Conservation (phyloP, 2,113 vertebrate species). For the Paramisgurnus dabryanus region DNA sequence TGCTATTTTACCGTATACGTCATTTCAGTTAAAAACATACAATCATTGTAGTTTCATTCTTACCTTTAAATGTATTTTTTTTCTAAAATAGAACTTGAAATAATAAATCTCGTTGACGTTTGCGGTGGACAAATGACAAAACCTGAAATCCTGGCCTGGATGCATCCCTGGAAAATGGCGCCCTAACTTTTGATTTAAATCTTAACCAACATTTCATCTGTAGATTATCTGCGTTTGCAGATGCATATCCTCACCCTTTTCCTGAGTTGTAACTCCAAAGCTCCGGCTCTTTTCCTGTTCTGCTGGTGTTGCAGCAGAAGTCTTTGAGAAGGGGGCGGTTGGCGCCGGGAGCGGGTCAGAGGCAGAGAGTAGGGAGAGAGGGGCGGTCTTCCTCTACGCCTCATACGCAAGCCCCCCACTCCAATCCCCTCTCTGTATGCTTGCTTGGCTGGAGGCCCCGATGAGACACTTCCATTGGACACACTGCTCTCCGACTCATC, state of each 20-base stretch:
- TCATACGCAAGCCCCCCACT: constrained; percentile 54
- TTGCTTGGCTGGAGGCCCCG: constrained; percentile 61
- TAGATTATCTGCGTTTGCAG: no score
- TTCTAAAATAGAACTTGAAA: no score
- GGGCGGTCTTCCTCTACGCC: constrained; percentile 40
- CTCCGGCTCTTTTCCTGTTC: constrained; percentile 74
- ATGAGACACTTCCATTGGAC: constrained; percentile 60
- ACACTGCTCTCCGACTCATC: constrained; percentile 66
- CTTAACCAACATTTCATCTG: no score
- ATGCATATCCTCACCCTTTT: constrained; percentile 67
- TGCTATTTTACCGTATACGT: no score
- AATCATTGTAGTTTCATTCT: no score
- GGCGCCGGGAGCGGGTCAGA: constrained; percentile 58
- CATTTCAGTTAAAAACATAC: no score
- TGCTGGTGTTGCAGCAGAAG: constrained; percentile 77
- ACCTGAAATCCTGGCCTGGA: no score
- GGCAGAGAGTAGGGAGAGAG: constrained; percentile 35
- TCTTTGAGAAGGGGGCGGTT: constrained; percentile 76
- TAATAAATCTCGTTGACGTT: no score
- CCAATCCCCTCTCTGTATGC: constrained; percentile 67
- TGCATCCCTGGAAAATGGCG: no score
- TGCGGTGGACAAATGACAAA: no score
- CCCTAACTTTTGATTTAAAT: no score
- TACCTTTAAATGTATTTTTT: no score
- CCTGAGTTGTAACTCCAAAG: constrained; percentile 72